These are phyloP conservation scores for Lophius piscatorius DNA, from an alignment of 2,113 vertebrate genomes.

Conservation along the genomic window DNA sequence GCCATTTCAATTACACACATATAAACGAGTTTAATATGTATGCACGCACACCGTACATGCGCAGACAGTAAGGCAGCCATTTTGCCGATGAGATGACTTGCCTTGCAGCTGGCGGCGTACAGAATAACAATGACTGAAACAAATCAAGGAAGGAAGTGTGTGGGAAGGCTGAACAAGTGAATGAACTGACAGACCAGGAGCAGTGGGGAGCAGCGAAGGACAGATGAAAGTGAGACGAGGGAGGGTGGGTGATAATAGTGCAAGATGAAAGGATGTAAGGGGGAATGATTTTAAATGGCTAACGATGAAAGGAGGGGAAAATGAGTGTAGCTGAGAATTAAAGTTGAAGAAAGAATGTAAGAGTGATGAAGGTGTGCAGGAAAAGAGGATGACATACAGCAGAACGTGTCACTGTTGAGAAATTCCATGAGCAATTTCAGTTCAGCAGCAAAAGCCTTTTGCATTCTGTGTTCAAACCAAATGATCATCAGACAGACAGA, in stretches of 20 bases:
- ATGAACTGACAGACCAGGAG: not conserved
- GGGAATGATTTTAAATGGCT: not conserved
- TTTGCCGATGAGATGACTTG: slow-evolving; percentile 5
- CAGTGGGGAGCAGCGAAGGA: not conserved
- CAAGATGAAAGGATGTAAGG: not conserved
- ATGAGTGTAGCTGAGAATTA: no score
- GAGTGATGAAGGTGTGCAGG: no score
- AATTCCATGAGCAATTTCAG: no score
- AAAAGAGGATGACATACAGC: no score
- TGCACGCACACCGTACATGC: not conserved
- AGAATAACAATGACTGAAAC: slow-evolving; percentile 45
- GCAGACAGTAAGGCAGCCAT: slow-evolving; percentile 5
- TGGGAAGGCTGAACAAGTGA: not conserved
- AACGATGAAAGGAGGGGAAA: no score
- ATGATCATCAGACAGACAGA: no score
- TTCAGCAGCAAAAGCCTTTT: no score
- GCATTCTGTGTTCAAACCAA: no score
- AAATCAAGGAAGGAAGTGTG: no score
- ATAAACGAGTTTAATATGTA: not conserved
- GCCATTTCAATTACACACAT: slow-evolving; percentile 14
- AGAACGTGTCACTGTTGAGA: no score
- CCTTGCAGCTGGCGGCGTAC: slow-evolving; percentile 26
- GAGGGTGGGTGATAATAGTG: no score
- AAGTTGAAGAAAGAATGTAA: no score
- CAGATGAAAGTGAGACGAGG: not conserved